Evolutionary conservation across 1,140 invertebrate genomes (phyloP), one percentile per base, ranked within the genome.

Genomic region (Philaenus spumarius): DNA sequence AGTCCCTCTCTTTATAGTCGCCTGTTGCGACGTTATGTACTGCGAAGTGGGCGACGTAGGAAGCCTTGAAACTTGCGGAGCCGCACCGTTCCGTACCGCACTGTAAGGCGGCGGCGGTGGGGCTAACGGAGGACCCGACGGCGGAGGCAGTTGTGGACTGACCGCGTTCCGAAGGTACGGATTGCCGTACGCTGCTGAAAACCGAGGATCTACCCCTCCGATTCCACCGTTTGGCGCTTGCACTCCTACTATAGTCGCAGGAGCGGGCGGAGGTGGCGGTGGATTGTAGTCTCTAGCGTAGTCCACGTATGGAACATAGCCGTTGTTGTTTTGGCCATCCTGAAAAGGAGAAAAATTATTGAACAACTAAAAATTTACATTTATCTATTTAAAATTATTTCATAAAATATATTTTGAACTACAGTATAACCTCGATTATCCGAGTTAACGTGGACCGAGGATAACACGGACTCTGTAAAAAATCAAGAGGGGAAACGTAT

Each of bases 301-400:
- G 68, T 93, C 90, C 37, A 90, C 87, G 75, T 93, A 93, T 12
- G 89, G 88, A 30, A 91, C 87, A 72, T 93, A 93, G 20, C 90
- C 91, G 65, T 93, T 93, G 73, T 85, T 88, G 70, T 89, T 89
- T 68, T 86, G 85, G 56, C 87, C 86, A 68, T 85, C 81, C 87
- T 90, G 71, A 72, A 85, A 63, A 37, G 58, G 52, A n/a, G n/a
- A n/a, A n/a, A n/a, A n/a, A n/a, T n/a, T n/a, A n/a, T n/a, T n/a
- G n/a, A n/a, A n/a, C n/a, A n/a, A n/a, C n/a, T n/a, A n/a, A n/a
- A n/a, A n/a, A n/a, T n/a, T n/a, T n/a, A n/a, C n/a, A n/a, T n/a
- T n/a, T n/a, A n/a, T n/a, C n/a, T n/a, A n/a, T n/a, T n/a, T n/a
- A n/a, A n/a, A n/a, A n/a, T n/a, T n/a, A n/a, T n/a, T n/a, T n/a